Evolutionary conservation across 2,888 invertebrate genomes (phyloP).

Genomic region (Tholera decimalis): DNA sequence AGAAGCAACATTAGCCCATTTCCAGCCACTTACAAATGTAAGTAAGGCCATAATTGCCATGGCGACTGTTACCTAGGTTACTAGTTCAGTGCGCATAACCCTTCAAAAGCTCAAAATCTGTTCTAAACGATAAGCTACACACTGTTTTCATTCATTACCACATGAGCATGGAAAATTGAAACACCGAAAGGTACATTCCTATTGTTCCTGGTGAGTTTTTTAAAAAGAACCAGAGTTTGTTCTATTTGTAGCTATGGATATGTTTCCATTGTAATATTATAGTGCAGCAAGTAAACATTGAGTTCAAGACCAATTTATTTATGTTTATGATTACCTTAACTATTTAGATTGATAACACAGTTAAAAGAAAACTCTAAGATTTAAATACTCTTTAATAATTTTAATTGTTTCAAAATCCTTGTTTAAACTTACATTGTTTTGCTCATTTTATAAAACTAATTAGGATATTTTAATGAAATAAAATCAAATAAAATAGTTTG

Average conservation of each 20-base stretch:
- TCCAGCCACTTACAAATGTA: not conserved
- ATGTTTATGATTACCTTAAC: too few species aligned
- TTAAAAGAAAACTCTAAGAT: too few species aligned
- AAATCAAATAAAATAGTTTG: too few species aligned
- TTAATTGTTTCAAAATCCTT: too few species aligned
- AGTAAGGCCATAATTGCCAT: constrained; percentile 14
- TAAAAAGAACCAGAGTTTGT: not conserved
- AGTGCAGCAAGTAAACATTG: not conserved
- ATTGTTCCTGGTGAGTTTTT: not conserved
- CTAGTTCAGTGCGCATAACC: constrained; percentile 39
- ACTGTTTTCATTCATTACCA: constrained; percentile 52
- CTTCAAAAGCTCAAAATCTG: constrained; percentile 19
- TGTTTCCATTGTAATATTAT: not conserved
- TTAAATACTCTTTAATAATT: too few species aligned
- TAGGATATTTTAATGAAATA: too few species aligned
- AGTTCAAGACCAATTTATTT: not conserved
- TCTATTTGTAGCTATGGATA: not conserved
- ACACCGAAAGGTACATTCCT: constrained; percentile 15
- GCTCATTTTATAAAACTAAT: too few species aligned
- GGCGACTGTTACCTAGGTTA: constrained; percentile 29
- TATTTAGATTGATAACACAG: too few species aligned
- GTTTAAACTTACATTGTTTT: too few species aligned
- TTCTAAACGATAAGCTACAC: constrained; percentile 40
- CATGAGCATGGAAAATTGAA: constrained; percentile 60
- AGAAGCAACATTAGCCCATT: constrained; percentile 25